Conservation (phyloP, 2,888 invertebrate genomes). For the Punctoribates punctum region DNA sequence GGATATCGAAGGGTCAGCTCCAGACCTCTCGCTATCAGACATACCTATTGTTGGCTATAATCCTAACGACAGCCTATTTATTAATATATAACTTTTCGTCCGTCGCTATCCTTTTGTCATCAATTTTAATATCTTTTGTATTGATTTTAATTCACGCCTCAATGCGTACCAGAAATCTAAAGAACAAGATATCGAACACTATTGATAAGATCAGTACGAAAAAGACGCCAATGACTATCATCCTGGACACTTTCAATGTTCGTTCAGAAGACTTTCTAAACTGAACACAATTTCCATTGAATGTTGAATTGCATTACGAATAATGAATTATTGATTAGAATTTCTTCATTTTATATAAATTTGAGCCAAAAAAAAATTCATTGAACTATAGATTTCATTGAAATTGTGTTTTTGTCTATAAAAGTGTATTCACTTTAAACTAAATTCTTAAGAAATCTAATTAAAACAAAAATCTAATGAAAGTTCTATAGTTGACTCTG, state of each 20-base stretch:
- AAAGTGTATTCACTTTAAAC: too few relatives aligned
- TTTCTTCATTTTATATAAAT: too few relatives aligned
- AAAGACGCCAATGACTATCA: slow-evolving; percentile 69
- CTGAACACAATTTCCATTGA: too few relatives aligned
- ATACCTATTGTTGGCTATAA: slow-evolving; percentile 49
- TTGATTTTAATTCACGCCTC: slow-evolving; percentile 72
- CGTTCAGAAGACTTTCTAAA: slow-evolving; percentile 10
- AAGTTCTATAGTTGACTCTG: too few relatives aligned
- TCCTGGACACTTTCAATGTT: slow-evolving; percentile 67
- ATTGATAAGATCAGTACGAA: too few relatives aligned
- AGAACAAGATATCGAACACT: slow-evolving; percentile 63
- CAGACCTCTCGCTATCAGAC: slow-evolving; percentile 59
- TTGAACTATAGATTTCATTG: too few relatives aligned
- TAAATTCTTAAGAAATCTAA: too few relatives aligned
- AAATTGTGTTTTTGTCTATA: too few relatives aligned
- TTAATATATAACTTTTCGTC: slow-evolving; percentile 65
- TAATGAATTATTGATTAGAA: too few relatives aligned
- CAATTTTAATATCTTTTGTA: slow-evolving; percentile 63
- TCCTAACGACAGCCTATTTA: slow-evolving; percentile 57
- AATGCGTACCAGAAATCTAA: slow-evolving; percentile 68
- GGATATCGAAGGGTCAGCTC: neutral
- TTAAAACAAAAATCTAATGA: too few relatives aligned
- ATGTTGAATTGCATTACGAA: too few relatives aligned
- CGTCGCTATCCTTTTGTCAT: slow-evolving; percentile 65
- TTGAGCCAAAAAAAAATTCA: too few relatives aligned